Percentiles rank a stretch among this genome's conserved stretches.
These are phyloP conservation scores for Xestia ashworthii DNA, from an alignment of 2,888 invertebrate genomes.

Conservation along the genomic window DNA sequence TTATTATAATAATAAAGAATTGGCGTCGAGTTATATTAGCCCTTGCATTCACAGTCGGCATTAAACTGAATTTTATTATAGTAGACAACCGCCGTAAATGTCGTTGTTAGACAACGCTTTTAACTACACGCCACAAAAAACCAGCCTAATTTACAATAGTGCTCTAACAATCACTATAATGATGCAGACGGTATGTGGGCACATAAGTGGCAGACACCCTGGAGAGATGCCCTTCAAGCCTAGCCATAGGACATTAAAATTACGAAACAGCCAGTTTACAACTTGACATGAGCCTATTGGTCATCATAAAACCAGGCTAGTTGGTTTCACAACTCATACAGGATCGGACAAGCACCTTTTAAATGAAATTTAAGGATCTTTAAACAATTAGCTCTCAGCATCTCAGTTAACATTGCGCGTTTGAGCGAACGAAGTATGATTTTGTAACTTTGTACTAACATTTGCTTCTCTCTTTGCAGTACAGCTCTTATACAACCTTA, in stretches of 20 bases:
- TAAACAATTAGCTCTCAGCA: slow-evolving; percentile 42
- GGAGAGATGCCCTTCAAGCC: slow-evolving; percentile 38
- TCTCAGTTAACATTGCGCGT: slow-evolving; percentile 25
- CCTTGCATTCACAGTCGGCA: slow-evolving; percentile 62
- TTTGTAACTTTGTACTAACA: slow-evolving; percentile 28
- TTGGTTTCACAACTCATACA: slow-evolving; percentile 15
- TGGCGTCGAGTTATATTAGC: slow-evolving; percentile 60
- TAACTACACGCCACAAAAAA: slow-evolving; percentile 67
- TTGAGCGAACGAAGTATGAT: slow-evolving; percentile 32
- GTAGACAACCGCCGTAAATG: slow-evolving; percentile 63
- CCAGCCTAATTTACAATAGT: slow-evolving; percentile 64
- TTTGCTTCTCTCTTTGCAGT: slow-evolving; percentile 28
- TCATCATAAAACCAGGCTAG: slow-evolving; percentile 43
- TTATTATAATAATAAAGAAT: slow-evolving; percentile 54
- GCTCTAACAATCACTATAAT: slow-evolving; percentile 67
- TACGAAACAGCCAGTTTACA: slow-evolving; percentile 49
- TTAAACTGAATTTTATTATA: slow-evolving; percentile 72
- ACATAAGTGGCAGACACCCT: slow-evolving; percentile 61
- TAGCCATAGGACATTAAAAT: slow-evolving; percentile 32
- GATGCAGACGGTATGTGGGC: slow-evolving; percentile 60
- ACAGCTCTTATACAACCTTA: slow-evolving; percentile 20
- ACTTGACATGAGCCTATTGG: slow-evolving; percentile 36
- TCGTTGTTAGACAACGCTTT: slow-evolving; percentile 70
- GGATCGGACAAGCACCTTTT: slow-evolving; percentile 28
- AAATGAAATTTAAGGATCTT: slow-evolving; percentile 42